A percentile compares a stretch with the other conserved stretches of the same genome.
Evolutionary conservation across 37 sponge, comb jelly and placozoan species (phyloP).

Genomic region (Tethya wilhelma): DNA sequence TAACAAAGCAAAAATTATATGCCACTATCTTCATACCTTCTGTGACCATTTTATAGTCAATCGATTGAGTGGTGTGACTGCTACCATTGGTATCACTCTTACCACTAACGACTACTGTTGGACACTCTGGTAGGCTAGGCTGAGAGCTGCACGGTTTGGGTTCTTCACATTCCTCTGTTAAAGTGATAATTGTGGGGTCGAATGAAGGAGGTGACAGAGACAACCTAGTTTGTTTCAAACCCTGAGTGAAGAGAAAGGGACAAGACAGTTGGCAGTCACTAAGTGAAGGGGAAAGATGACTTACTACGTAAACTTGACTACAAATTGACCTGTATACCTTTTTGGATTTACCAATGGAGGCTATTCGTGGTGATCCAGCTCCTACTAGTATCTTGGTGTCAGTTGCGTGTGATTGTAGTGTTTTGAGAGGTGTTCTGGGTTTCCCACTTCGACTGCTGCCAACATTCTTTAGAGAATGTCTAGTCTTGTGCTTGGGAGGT

Average conservation of each 20-base stretch:
- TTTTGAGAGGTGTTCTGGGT: not conserved
- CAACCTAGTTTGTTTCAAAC: no score
- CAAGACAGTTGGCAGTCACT: no score
- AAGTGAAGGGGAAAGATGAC: no score
- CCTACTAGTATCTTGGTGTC: constrained; percentile 38
- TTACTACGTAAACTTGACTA: no score
- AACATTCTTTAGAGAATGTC: constrained; percentile 4
- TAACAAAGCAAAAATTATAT: not conserved
- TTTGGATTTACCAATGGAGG: not conserved
- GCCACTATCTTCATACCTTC: constrained; percentile 18
- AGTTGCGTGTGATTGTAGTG: constrained; percentile 15
- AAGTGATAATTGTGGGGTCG: no score
- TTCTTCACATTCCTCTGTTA: no score
- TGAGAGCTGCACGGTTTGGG: no score
- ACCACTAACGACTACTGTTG: no score
- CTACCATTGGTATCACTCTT: no score
- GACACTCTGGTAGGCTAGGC: no score
- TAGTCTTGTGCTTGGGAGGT: constrained; percentile 5
- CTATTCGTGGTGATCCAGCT: constrained; percentile 3
- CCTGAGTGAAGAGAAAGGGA: no score
- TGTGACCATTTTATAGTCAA: constrained; percentile 42
- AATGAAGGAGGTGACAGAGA: no score
- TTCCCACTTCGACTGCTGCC: not conserved
- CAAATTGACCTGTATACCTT: not conserved
- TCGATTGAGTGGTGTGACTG: not conserved